A percentile compares a stretch with the other conserved stretches of the same genome.
phyloP scores from a whole-genome alignment of 1,140 invertebrate genomes.

The Drosophila subpulchrella region DNA sequence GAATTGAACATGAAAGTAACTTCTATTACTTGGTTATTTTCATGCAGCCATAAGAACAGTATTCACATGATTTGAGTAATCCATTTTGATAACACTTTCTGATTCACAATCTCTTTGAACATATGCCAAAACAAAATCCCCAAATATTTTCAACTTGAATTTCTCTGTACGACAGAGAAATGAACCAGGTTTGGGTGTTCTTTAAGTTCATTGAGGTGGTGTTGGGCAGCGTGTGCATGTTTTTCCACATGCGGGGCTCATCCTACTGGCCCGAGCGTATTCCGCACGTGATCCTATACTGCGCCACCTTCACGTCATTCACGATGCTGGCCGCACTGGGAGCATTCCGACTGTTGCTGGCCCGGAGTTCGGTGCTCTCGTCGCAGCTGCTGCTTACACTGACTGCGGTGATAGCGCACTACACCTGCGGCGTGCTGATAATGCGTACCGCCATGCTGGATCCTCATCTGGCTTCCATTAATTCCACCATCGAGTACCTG shows the following conservation, averaged over 20 bases:
- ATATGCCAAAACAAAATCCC: not conserved
- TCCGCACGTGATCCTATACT: slow-evolving; percentile 27
- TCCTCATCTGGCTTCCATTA: not conserved
- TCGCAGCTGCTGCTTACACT: slow-evolving; percentile 21
- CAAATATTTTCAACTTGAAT: not conserved
- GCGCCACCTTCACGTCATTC: slow-evolving; percentile 29
- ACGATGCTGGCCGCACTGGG: slow-evolving; percentile 17
- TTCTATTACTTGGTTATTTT: too few relatives aligned
- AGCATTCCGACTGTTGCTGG: slow-evolving; percentile 7
- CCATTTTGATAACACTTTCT: not conserved
- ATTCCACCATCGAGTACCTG: slow-evolving; percentile 4
- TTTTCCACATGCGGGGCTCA: slow-evolving; percentile 15
- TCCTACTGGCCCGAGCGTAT: slow-evolving; percentile 1
- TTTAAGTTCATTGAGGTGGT: slow-evolving; percentile 36
- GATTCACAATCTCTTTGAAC: not conserved
- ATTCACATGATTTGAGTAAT: not conserved
- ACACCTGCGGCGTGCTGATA: slow-evolving; percentile 19
- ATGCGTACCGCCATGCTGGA: slow-evolving; percentile 4
- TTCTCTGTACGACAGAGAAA: not conserved
- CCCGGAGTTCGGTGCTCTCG: slow-evolving; percentile 12
- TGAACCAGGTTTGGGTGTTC: slow-evolving; percentile 54
- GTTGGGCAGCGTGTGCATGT: slow-evolving; percentile 37
- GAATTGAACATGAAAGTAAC: too few relatives aligned
- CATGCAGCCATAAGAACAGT: too few relatives aligned
- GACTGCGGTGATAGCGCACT: slow-evolving; percentile 15